A percentile compares a stretch with the other conserved stretches of the same genome.
phyloP scores from a whole-genome alignment of 2,888 invertebrate species.

The Periphyllus acericola region DNA sequence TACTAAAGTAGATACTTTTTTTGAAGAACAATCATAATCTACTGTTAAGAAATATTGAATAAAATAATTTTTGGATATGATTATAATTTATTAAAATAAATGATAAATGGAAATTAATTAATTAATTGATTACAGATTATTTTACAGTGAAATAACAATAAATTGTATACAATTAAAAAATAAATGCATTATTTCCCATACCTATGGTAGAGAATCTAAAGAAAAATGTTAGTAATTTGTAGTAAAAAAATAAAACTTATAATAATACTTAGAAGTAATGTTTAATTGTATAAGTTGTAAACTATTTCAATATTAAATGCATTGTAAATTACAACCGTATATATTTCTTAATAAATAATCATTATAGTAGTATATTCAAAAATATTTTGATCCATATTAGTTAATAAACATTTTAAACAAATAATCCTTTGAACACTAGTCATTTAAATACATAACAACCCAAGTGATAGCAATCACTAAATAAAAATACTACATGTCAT shows the following conservation, averaged over 20 bases:
- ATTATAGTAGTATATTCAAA: slow-evolving; percentile 1
- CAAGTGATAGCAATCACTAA: slow-evolving; percentile 1
- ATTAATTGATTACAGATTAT: background rate
- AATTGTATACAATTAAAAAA: background rate
- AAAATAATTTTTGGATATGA: background rate
- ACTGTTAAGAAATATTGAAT: background rate
- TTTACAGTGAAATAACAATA: background rate
- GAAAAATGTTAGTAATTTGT: background rate
- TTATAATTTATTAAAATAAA: background rate
- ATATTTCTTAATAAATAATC: background rate
- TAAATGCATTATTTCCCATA: background rate
- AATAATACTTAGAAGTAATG: background rate
- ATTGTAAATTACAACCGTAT: background rate
- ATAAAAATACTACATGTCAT: slow-evolving; percentile 13
- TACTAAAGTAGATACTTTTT: too few relatives aligned
- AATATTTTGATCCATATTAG: background rate
- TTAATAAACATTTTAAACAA: background rate
- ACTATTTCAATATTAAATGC: background rate
- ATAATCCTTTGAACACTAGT: slow-evolving; percentile 26
- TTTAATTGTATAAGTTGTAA: background rate
- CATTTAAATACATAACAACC: background rate
- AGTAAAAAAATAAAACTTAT: background rate
- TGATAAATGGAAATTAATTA: background rate
- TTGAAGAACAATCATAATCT: too few relatives aligned
- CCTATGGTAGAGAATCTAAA: background rate